A percentile compares a stretch with the other conserved stretches of the same genome.
These are phyloP conservation scores for Camptogramma bilineatum DNA, from an alignment of 2,888 invertebrate genomes.

Conservation along the genomic window DNA sequence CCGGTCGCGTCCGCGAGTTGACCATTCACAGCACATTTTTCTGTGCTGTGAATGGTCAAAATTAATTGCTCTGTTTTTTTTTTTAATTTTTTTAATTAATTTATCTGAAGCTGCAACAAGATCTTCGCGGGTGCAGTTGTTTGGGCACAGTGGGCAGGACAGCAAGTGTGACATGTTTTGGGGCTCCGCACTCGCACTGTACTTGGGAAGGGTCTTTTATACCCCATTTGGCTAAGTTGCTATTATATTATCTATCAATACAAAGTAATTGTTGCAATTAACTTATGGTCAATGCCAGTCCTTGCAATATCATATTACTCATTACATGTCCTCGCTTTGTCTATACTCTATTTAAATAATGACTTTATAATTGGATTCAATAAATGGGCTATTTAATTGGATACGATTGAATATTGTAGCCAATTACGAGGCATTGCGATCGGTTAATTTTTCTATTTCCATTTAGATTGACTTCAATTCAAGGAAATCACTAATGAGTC, in stretches of 20 bases:
- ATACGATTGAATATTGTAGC: slow-evolving; percentile 18
- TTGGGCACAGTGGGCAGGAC: too few relatives aligned
- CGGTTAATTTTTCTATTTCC: slow-evolving; percentile 8
- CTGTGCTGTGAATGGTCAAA: too few relatives aligned
- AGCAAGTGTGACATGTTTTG: too few relatives aligned
- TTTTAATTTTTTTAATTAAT: too few relatives aligned
- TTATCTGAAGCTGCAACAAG: too few relatives aligned
- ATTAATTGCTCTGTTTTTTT: too few relatives aligned
- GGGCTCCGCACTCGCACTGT: too few relatives aligned
- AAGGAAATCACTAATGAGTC: not conserved
- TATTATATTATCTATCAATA: slow-evolving; percentile 17
- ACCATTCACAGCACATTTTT: too few relatives aligned
- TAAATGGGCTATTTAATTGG: slow-evolving; percentile 18
- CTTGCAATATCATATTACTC: slow-evolving; percentile 35
- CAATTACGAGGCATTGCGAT: slow-evolving; percentile 14
- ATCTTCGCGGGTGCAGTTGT: too few relatives aligned
- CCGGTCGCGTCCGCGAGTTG: too few relatives aligned
- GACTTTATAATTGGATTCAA: slow-evolving; percentile 19
- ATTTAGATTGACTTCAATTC: not conserved
- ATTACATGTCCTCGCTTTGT: slow-evolving; percentile 40
- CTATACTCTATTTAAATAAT: slow-evolving; percentile 42
- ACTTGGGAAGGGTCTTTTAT: too few relatives aligned
- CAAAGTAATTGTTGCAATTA: slow-evolving; percentile 36
- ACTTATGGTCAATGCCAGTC: slow-evolving; percentile 32
- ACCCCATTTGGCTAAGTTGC: too few relatives aligned